A percentile compares a stretch with the other conserved stretches of the same genome.
Evolutionary conservation across 2,888 invertebrate species (phyloP).

Genomic region (Machimus atricapillus): DNA sequence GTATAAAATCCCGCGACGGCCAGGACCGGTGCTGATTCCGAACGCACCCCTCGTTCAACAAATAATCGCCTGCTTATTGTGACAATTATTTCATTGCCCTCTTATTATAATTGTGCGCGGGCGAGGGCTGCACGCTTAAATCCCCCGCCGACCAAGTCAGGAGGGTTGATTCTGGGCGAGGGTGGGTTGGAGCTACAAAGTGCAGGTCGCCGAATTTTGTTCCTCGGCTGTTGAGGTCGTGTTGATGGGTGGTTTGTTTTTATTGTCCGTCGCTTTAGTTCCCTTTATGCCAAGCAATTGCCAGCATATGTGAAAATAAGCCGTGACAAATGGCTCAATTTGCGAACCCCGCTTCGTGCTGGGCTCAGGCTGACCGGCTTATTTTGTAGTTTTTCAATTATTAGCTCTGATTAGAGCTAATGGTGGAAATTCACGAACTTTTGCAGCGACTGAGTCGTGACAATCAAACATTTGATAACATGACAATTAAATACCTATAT

Average conservation of each 20-base stretch:
- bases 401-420: slow-evolving; percentile 2
- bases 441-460: background rate
- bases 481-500: background rate
- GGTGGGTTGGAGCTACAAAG: background rate
- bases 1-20: background rate
- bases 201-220: slow-evolving; percentile 18
- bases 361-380: background rate
- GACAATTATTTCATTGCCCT: slow-evolving; percentile 61
- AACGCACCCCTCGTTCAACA: slow-evolving; percentile 23
- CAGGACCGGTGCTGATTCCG: background rate
- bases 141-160: background rate
- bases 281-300: slow-evolving; percentile 45
- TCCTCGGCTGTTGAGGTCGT: slow-evolving; percentile 48
- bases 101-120: slow-evolving; percentile 49
- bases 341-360: slow-evolving; percentile 46
- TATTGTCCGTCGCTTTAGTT: slow-evolving; percentile 51
- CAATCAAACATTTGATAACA: background rate
- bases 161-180: slow-evolving; percentile 29
- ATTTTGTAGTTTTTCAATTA: slow-evolving; percentile 9
- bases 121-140: slow-evolving; percentile 17
- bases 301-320: slow-evolving; percentile 63
- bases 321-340: slow-evolving; percentile 64
- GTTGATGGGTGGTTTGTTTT: slow-evolving; percentile 60
- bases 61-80: slow-evolving; percentile 64
- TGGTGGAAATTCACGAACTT: background rate